Base-by-base conservation (phyloP, 2,888 invertebrate genomes). In the Elysia crispata region DNA sequence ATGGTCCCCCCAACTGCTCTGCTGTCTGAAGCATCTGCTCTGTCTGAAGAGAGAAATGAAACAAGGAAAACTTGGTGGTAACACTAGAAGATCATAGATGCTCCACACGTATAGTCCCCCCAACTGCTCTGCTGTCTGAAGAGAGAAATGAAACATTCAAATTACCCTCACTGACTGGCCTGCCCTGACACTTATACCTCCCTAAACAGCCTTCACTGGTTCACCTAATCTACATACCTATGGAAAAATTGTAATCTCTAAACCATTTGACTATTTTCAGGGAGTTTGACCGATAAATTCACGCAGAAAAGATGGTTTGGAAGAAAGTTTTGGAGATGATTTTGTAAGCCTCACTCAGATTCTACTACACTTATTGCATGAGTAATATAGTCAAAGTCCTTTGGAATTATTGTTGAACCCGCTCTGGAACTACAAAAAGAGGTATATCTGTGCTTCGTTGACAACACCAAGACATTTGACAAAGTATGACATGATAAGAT, bases 51-150 rank as follows among this genome's bases (percentile, higher is more conserved):
- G 41, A 54, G n/a, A n/a, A 79, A 54, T 33, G 13, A 15, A 60
- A 30, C 13, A 98, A 0, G 98, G 97, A 93, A 98, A 98, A 84
- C 96, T 96, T 0, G 98, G 97, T 0, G 98, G 98, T 89, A 98
- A 94, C 60, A 98, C 96, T 57, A 98, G 93, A 80, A 94, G 88
- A 92, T 98, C 98, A 92, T 98, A 98, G 73, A 95, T 94, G 8
- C 95, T 95, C 98, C 98, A 98, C 77, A 96, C 95, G 92, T 98
- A 98, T 0, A 95, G 95, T 0, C 98, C 98, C 89, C 97, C 95
- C 83, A 98, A 93, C 1, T 94, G 94, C 91, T 97, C 97, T 0
- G 97, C 98, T 0, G 95, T 95, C 85, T 93, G 86, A 0, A 13
- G 49, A 41, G 41, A 54, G n/a, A n/a, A 79, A 54, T 33, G 13